phyloP scores from a whole-genome alignment of 2,797 vertebrate species.

The Clarias pachynema region DNA sequence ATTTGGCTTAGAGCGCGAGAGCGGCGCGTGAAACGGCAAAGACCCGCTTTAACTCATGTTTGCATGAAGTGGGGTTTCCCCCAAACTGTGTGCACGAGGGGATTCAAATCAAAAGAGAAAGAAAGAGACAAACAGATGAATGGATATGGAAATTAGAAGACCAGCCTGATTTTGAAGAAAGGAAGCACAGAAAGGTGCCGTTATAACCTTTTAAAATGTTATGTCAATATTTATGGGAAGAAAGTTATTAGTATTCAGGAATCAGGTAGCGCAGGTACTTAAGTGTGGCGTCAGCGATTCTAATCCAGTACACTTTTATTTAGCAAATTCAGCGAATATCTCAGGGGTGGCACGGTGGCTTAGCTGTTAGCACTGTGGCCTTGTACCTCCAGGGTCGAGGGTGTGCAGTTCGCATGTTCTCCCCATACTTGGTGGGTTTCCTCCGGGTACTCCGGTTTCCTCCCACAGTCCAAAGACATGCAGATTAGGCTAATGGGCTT shows the following conservation, averaged over 20 bases:
- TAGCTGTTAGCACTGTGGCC: no score
- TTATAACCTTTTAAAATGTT: not conserved
- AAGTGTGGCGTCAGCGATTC: no score
- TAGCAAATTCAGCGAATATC: no score
- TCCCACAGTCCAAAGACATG: no score
- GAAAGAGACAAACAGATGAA: not conserved
- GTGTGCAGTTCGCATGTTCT: no score
- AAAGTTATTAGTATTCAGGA: not conserved
- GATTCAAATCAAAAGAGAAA: not conserved
- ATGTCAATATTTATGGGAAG: not conserved
- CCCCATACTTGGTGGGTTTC: no score
- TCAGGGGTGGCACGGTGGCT: no score
- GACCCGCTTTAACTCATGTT: not conserved
- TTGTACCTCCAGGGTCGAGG: no score
- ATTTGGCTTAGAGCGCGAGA: not conserved
- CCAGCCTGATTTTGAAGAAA: not conserved
- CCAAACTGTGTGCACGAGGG: not conserved
- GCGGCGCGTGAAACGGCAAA: not conserved
- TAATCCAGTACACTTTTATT: no score
- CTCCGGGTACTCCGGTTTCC: no score
- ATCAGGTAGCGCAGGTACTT: not conserved
- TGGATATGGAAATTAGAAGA: not conserved
- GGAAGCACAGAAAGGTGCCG: not conserved
- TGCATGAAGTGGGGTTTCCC: not conserved
- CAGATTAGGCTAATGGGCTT: no score